These are phyloP conservation scores for Ephestia elutella DNA, from an alignment of 1,140 invertebrate genomes.

Conservation along the genomic window DNA sequence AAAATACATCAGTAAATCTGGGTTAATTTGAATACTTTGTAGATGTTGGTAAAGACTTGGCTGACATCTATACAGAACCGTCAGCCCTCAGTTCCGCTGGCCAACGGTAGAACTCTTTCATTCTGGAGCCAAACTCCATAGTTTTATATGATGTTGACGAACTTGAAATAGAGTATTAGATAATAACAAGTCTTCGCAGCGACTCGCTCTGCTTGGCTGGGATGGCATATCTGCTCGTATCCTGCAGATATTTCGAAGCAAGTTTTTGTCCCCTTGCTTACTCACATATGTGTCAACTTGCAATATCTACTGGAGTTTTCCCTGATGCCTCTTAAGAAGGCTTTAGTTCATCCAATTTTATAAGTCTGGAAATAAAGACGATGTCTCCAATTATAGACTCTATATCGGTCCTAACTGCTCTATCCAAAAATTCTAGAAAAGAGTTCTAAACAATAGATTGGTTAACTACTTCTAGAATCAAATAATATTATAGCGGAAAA, in stretches of 20 bases:
- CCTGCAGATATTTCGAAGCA: neutral
- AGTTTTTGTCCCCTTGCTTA: neutral
- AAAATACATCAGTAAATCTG: neutral
- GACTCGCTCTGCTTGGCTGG: constrained; percentile 5
- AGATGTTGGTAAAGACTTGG: constrained; percentile 6
- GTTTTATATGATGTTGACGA: neutral
- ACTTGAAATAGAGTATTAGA: neutral
- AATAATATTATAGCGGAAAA: constrained; percentile 6
- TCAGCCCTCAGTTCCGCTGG: neutral
- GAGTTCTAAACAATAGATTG: constrained; percentile 11
- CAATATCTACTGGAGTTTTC: neutral
- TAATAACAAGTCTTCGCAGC: neutral
- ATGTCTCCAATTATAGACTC: constrained; percentile 5
- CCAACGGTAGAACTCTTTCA: neutral
- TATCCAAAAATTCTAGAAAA: constrained; percentile 18
- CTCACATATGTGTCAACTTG: constrained; percentile 6
- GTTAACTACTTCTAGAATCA: constrained; percentile 8
- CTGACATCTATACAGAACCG: neutral
- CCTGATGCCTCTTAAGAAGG: constrained; percentile 5
- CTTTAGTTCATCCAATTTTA: constrained; percentile 10
- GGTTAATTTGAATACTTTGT: constrained; percentile 10
- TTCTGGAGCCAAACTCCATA: neutral
- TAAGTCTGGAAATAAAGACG: constrained; percentile 8
- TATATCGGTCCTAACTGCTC: no score
- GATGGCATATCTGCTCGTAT: constrained; percentile 4